Evolutionary conservation across 2,797 vertebrate species (phyloP).

Genomic region (Phataginus tricuspis): DNA sequence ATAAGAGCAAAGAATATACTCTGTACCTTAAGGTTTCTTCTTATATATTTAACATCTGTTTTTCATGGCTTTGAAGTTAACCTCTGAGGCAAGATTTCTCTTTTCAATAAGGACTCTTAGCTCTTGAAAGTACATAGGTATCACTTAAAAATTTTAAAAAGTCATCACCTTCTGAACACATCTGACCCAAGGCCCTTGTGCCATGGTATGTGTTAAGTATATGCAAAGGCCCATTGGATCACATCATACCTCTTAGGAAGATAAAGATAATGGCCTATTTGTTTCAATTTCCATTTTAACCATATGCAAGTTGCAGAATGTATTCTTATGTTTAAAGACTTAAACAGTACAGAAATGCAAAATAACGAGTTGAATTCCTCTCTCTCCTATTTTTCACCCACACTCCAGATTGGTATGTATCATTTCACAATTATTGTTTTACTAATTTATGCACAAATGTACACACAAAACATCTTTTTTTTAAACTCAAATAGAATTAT

Average conservation of each 20-base stretch:
- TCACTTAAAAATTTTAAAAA: neutral
- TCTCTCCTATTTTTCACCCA: neutral
- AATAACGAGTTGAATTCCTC: neutral
- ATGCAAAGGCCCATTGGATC: neutral
- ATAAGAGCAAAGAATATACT: neutral
- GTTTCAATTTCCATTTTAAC: neutral
- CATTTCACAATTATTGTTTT: neutral
- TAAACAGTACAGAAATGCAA: neutral
- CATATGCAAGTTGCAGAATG: too few relatives aligned
- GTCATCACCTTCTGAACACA: neutral
- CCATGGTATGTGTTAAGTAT: rapidly evolving
- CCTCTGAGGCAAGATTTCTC: neutral
- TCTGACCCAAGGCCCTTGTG: rapidly evolving
- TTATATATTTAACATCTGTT: neutral
- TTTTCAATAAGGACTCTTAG: neutral
- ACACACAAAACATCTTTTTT: neutral
- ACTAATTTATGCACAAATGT: neutral
- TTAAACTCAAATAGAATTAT: neutral
- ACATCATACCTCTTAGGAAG: neutral
- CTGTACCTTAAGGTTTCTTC: neutral
- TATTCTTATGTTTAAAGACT: neutral
- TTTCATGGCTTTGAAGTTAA: neutral
- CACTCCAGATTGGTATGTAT: neutral
- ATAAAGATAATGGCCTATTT: rapidly evolving
- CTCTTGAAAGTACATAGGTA: too few relatives aligned